Evolutionary conservation across 2,113 vertebrate genomes (phyloP).

Genomic region (Bos indicus): DNA sequence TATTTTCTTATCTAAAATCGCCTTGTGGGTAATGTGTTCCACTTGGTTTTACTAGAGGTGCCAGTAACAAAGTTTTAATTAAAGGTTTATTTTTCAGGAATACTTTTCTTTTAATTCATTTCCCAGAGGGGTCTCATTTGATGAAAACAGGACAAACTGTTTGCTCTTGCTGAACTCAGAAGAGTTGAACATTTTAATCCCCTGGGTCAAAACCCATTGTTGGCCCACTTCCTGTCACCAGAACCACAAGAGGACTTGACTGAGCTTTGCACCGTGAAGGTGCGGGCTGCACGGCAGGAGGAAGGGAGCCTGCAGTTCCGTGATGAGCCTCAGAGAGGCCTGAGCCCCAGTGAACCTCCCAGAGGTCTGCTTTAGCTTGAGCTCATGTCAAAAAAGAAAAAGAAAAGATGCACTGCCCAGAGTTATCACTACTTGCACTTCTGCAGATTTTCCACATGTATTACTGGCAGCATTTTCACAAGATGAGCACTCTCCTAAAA

Average conservation of each 20-base stretch:
- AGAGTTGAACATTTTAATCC: background rate
- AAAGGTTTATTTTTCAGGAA: background rate
- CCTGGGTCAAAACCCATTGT: background rate
- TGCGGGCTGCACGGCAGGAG: background rate
- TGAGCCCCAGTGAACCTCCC: background rate
- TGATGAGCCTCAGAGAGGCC: background rate
- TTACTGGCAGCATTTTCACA: background rate
- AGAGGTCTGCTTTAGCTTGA: background rate
- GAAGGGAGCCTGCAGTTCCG: background rate
- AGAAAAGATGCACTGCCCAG: background rate
- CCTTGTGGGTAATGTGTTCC: background rate
- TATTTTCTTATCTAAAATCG: background rate
- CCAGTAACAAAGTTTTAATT: background rate
- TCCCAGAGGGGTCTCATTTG: background rate
- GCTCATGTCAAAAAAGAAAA: background rate
- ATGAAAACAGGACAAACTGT: background rate
- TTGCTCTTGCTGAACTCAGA: background rate
- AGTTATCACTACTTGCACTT: background rate
- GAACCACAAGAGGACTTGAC: too few species aligned
- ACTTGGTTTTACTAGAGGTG: background rate
- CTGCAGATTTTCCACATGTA: background rate
- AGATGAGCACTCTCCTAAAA: background rate
- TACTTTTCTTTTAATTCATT: background rate
- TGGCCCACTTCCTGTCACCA: background rate
- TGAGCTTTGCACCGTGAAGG: background rate